These are phyloP conservation scores for Siniperca chuatsi DNA, from an alignment of 2,113 vertebrate species.

Conservation along the genomic window DNA sequence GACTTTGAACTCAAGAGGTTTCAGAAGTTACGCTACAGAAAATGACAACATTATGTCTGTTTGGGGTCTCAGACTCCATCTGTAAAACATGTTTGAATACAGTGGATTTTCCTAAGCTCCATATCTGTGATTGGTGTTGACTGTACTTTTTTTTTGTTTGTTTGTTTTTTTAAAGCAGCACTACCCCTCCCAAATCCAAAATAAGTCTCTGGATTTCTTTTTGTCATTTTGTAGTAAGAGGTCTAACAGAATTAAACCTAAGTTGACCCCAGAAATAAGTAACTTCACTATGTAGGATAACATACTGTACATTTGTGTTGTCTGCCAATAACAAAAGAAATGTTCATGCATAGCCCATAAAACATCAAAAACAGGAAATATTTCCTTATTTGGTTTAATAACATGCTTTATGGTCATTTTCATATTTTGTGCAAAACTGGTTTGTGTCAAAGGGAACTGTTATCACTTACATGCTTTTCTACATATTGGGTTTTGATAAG, in stretches of 20 bases:
- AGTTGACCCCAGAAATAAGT: background rate
- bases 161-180: background rate
- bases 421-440: background rate
- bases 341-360: background rate
- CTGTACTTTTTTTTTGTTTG: background rate
- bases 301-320: background rate
- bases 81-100: slow-evolving; percentile 31
- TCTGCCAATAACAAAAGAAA: background rate
- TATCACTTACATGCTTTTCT: background rate
- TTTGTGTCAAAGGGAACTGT: background rate
- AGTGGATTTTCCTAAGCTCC: slow-evolving; percentile 18
- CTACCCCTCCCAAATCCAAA: background rate
- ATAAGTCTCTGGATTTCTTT: background rate
- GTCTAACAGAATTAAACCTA: background rate
- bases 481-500: background rate
- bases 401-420: background rate
- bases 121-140: background rate
- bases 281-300: background rate
- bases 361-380: background rate
- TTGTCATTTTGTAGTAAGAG: background rate
- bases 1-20: background rate
- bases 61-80: slow-evolving; percentile 5
- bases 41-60: background rate
- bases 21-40: background rate
- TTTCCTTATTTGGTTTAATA: background rate